Conservation (phyloP, 2,797 vertebrate species). For the Enteromius fasciolatus region DNA sequence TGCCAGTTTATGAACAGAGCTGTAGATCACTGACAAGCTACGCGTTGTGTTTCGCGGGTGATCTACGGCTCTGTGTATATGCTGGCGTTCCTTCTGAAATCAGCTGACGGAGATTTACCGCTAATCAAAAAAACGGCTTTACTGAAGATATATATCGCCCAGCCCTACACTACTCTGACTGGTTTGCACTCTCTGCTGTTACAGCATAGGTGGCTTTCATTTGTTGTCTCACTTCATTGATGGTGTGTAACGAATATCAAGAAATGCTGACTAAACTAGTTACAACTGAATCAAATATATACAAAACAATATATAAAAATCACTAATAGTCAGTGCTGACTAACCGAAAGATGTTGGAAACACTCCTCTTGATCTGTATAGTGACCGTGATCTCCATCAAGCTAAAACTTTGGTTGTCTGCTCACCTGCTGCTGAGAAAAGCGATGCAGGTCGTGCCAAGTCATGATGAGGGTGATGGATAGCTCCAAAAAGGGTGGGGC, state of each 20-base stretch:
- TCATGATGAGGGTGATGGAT: constrained; percentile 93
- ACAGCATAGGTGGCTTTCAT: not conserved
- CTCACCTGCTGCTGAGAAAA: constrained; percentile 94
- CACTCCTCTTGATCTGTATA: not conserved
- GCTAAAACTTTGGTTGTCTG: not conserved
- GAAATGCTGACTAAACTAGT: not conserved
- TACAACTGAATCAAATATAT: not conserved
- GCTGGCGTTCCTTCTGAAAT: no score
- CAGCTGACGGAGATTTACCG: no score
- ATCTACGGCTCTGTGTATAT: no score
- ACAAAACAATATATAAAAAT: not conserved
- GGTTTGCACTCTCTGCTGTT: no score
- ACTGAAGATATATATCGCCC: no score
- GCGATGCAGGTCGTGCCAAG: constrained; percentile 91
- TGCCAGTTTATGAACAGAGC: no score
- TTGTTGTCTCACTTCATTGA: not conserved
- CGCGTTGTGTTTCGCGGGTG: no score
- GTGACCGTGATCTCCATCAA: not conserved
- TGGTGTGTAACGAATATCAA: not conserved
- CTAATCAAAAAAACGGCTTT: no score
- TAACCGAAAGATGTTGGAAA: not conserved
- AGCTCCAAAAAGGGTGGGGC: constrained; percentile 92
- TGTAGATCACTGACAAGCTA: no score
- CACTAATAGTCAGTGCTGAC: not conserved
- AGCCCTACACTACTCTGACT: no score